A percentile compares a stretch with the other conserved stretches of the same genome.
Evolutionary conservation across 2,888 invertebrate genomes (phyloP).

Genomic region (Drosophila dives): DNA sequence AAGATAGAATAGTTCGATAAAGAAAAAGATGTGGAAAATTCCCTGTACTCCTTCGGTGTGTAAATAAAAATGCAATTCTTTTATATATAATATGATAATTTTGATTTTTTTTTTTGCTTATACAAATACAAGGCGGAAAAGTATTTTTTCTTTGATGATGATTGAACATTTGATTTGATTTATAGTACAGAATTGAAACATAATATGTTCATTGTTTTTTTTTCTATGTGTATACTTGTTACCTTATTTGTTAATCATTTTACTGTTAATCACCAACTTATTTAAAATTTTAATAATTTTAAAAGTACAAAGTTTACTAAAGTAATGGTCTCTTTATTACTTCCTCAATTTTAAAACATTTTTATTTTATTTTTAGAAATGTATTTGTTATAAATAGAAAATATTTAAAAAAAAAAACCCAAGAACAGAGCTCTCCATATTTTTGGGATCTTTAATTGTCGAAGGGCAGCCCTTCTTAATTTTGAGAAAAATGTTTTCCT

Average conservation of each 20-base stretch:
- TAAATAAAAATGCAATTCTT: neutral
- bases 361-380: neutral
- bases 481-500: neutral
- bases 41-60: too few species aligned
- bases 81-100: neutral
- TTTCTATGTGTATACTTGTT: neutral
- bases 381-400: neutral
- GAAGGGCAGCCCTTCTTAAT: neutral
- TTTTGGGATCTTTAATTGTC: neutral
- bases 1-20: neutral
- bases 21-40: neutral
- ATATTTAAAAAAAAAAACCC: neutral
- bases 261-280: neutral
- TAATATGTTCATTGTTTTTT: neutral
- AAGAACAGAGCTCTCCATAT: neutral
- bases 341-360: neutral
- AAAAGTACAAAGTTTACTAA: neutral
- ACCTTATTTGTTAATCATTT: neutral
- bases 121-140: neutral
- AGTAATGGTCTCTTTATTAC: neutral
- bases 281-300: too few species aligned
- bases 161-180: neutral
- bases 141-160: neutral
- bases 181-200: neutral
- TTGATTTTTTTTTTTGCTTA: neutral